Base-by-base conservation (phyloP, 2,888 invertebrate species). In the Congeria kusceri region DNA sequence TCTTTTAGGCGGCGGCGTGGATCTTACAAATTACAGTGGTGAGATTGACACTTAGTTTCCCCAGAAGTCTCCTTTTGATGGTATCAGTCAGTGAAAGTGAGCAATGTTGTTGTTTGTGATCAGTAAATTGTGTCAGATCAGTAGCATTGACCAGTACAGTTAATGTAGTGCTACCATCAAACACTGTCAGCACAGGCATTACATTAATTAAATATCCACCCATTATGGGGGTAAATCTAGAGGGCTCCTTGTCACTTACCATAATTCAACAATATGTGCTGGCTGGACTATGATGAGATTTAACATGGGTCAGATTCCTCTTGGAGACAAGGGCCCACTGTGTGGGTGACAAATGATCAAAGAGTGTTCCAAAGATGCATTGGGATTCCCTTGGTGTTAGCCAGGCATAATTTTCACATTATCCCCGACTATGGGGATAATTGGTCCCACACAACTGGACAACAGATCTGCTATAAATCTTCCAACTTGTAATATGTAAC, bases 381-480 rank as follows among this genome's bases (percentile, higher is more conserved):
- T 61, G 27, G 25, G 57, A 49, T 56, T 66, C 77, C 71, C 39
- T 71, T 66, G 32, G 56, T 62, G 29, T 49, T 44, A 59, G 61
- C 61, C 49, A 39, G 39, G 77, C 71, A 77, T 77, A 72, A 77
- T 77, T 77, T 72, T 67, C 66, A 27, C 56, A 77, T 71, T 71
- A 67, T 44, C 67, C 15, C 32, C 27, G 66, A 67, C 44, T 57
- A 25, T 49, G 63, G 61, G 61, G 61, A 72, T 67, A 71, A 29
- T 66, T n/a, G 15, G 57, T 29, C 53, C 28, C 15, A 66, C 66
- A 67, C 64, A 63, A 67, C 57, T 62, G 63, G 57, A 71, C 63
- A 67, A 47, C 47, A 44, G 62, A 57, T 44, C 53, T 25, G 39
- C 59, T 44, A 77, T 77, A 77, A 77, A 77, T 77, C 77, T 71